Percentiles rank a stretch among this genome's conserved stretches.
These are phyloP conservation scores for Rhyacophila evoluta DNA, from an alignment of 2,888 invertebrate genomes.

Conservation along the genomic window DNA sequence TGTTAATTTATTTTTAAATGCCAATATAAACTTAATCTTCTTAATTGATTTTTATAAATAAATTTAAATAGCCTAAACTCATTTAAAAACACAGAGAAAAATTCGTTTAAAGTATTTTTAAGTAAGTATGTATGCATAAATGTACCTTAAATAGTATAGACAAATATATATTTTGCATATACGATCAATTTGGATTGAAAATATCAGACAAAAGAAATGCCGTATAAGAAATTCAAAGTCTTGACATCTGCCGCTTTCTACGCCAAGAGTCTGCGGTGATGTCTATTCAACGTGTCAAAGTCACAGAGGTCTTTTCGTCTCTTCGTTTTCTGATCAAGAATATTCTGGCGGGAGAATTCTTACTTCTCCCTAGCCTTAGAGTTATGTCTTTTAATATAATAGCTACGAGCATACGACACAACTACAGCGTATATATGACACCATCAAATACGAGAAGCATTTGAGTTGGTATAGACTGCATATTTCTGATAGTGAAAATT, in stretches of 20 bases:
- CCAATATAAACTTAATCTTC: too few species aligned
- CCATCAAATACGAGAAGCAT: too few species aligned
- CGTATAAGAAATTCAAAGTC: slow-evolving; percentile 13
- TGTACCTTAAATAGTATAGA: too few species aligned
- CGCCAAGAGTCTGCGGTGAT: neutral
- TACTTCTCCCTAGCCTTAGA: neutral
- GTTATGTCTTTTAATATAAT: neutral
- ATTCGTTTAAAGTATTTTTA: too few species aligned
- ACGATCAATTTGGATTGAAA: neutral
- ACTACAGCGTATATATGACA: neutral
- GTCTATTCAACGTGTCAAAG: slow-evolving; percentile 29
- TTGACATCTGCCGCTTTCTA: slow-evolving; percentile 6
- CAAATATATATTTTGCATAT: too few species aligned
- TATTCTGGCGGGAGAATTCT: neutral
- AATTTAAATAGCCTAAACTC: too few species aligned
- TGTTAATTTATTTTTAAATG: too few species aligned
- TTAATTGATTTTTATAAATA: too few species aligned
- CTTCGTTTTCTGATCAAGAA: slow-evolving; percentile 25
- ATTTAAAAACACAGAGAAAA: too few species aligned
- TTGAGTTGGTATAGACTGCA: too few species aligned
- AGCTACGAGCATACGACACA: neutral
- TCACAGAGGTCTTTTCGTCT: slow-evolving; percentile 20
- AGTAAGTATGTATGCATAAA: too few species aligned
- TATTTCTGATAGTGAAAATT: too few species aligned
- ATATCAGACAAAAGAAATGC: neutral